Conservation (phyloP, 2,797 vertebrate species). For the Falco berigora region DNA sequence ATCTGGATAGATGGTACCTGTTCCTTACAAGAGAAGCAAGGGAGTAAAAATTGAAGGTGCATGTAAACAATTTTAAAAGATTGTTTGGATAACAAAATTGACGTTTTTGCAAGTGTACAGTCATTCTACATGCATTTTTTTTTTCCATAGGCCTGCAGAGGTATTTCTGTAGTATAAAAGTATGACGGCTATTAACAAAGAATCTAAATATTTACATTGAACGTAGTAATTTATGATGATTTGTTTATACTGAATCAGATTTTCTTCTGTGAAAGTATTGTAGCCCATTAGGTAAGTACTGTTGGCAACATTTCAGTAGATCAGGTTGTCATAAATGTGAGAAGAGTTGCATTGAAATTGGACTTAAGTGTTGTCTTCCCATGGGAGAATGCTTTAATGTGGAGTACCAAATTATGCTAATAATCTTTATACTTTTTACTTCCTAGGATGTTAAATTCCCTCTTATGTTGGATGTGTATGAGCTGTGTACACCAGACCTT, state of each 20-base stretch:
- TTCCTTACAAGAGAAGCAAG: background rate
- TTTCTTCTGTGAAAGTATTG: background rate
- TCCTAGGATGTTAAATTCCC: constrained; percentile 97
- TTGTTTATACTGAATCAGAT: background rate
- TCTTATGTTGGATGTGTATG: constrained; percentile 96
- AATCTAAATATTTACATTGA: background rate
- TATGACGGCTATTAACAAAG: background rate
- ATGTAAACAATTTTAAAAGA: background rate
- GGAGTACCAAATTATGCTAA: background rate
- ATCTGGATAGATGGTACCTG: background rate
- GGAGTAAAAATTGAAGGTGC: background rate
- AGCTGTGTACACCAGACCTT: constrained; percentile 89
- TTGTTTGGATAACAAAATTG: background rate
- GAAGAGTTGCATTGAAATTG: background rate
- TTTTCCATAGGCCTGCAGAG: background rate
- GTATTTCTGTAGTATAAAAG: background rate
- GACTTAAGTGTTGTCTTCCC: background rate
- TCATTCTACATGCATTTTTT: background rate
- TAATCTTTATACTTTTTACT: background rate
- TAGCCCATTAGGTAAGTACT: background rate
- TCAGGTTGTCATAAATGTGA: background rate
- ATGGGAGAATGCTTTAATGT: background rate
- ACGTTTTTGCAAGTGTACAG: background rate
- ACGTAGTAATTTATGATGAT: background rate
- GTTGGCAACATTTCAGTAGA: background rate